phyloP scores from a whole-genome alignment of 2,888 invertebrate species.

The Dilophus febrilis region DNA sequence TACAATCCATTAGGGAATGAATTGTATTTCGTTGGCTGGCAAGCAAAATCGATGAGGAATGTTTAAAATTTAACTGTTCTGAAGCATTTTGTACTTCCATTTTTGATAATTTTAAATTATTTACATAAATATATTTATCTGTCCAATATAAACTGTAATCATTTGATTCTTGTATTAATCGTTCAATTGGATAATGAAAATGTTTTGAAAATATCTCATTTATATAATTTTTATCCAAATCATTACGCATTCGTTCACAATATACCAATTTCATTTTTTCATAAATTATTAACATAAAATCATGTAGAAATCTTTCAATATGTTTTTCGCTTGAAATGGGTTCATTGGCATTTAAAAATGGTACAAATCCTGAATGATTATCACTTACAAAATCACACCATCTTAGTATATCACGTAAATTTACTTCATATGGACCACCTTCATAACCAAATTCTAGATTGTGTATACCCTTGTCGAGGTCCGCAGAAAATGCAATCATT shows the following conservation, averaged over 20 bases:
- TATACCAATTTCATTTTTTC: conserved; percentile 59
- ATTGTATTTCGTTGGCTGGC: conserved; percentile 45
- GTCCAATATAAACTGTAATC: conserved; percentile 42
- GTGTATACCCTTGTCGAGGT: conserved; percentile 44
- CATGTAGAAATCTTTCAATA: conserved; percentile 4
- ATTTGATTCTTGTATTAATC: conserved; percentile 27
- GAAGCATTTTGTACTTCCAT: conserved; percentile 8
- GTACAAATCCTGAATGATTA: conserved; percentile 16
- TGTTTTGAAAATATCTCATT: conserved; percentile 31
- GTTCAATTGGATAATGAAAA: conserved; percentile 29
- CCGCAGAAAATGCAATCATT: conserved; percentile 66
- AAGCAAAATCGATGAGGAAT: conserved; percentile 31
- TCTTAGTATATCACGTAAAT: conserved; percentile 82
- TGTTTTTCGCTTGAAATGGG: conserved; percentile 14
- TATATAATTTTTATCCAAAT: conserved; percentile 58
- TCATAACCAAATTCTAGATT: conserved; percentile 54
- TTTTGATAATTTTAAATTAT: conserved; percentile 38
- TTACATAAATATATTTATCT: conserved; percentile 40
- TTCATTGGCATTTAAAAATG: conserved; percentile 16
- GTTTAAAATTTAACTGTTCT: conserved; percentile 18
- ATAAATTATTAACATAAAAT: conserved; percentile 20
- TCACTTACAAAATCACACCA: conserved; percentile 68
- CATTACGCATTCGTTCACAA: conserved; percentile 68
- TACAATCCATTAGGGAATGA: conserved; percentile 68
- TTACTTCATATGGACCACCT: conserved; percentile 94